Conservation (phyloP, 2,797 vertebrate genomes). For the Eurystomus glaucurus region DNA sequence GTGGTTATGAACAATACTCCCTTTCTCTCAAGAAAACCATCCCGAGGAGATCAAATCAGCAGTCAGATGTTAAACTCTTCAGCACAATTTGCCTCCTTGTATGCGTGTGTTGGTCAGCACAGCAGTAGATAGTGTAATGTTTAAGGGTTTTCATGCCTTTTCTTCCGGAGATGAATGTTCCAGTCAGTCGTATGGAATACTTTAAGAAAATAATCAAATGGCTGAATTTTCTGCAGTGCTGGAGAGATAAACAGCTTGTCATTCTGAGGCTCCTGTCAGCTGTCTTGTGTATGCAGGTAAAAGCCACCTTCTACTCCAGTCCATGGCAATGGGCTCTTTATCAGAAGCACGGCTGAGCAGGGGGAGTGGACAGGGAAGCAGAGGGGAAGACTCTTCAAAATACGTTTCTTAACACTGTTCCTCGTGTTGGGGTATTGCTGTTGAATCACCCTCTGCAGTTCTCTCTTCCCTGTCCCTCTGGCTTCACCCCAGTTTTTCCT, state of each 20-base stretch:
- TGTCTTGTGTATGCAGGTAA: not conserved
- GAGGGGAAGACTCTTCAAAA: not conserved
- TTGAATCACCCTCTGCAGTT: not conserved
- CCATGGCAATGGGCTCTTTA: not conserved
- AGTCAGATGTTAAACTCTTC: not conserved
- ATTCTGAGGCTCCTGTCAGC: not conserved
- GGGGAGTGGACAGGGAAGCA: accelerated
- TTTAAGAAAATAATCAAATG: not conserved
- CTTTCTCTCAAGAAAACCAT: not conserved
- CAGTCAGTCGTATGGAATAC: not conserved
- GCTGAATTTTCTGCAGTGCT: not conserved
- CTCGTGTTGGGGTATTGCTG: not conserved
- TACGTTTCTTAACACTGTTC: accelerated
- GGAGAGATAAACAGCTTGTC: not conserved
- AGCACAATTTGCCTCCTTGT: not conserved
- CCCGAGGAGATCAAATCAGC: not conserved
- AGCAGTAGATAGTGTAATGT: not conserved
- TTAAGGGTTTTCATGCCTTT: not conserved
- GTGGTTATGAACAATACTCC: not conserved
- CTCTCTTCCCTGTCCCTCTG: not conserved
- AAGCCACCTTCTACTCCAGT: not conserved
- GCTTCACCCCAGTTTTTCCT: not conserved
- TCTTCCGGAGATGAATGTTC: not conserved
- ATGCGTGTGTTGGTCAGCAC: not conserved
- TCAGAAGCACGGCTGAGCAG: not conserved